Conservation (phyloP, 2,888 invertebrate species). For the Andrena chrysosceles region DNA sequence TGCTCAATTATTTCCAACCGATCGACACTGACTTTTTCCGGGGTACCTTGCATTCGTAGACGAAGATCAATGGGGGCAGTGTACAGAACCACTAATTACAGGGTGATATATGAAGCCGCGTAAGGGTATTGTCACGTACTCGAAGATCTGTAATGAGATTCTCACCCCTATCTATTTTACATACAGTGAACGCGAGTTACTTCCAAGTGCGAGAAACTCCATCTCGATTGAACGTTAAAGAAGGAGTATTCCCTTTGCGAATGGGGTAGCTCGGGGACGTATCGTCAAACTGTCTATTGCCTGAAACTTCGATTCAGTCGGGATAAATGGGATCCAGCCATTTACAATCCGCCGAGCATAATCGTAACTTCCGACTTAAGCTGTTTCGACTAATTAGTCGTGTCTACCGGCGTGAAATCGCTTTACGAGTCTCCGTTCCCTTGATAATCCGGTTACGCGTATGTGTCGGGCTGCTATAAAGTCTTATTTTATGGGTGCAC, state of each 20-base stretch:
- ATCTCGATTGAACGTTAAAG: neutral
- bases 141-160: too few relatives aligned
- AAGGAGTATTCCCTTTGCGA: neutral
- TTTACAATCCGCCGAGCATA: constrained; percentile 27
- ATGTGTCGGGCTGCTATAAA: constrained; percentile 27
- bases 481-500: constrained; percentile 58
- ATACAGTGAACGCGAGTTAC: too few relatives aligned
- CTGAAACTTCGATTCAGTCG: constrained; percentile 18
- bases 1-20: constrained; percentile 57
- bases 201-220: neutral
- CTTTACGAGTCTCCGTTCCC: constrained; percentile 34
- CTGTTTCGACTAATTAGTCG: constrained; percentile 53
- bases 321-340: constrained; percentile 26
- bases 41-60: too few relatives aligned
- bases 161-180: too few relatives aligned
- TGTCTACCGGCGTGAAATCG: constrained; percentile 47
- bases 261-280: neutral
- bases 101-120: too few relatives aligned
- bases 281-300: neutral
- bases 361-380: constrained; percentile 51
- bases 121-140: too few relatives aligned
- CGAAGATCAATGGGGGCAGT: too few relatives aligned
- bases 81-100: too few relatives aligned
- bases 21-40: constrained; percentile 35
- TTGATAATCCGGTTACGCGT: constrained; percentile 59